phyloP scores from a whole-genome alignment of 2,113 vertebrate species.

The Notarius lentiginosus region DNA sequence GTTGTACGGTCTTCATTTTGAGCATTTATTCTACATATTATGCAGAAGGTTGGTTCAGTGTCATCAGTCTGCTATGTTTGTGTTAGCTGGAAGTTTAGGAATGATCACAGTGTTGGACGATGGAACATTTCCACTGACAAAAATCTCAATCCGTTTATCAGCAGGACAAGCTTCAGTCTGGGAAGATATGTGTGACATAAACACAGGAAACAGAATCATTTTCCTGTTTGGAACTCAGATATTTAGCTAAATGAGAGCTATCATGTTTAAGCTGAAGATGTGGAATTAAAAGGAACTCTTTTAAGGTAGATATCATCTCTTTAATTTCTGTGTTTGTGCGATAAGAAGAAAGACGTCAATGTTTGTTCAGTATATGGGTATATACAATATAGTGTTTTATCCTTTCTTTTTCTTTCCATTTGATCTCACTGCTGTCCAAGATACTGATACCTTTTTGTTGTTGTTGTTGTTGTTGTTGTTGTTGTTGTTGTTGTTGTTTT shows the following conservation, averaged over 20 bases:
- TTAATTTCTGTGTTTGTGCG: not conserved
- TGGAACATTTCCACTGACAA: not conserved
- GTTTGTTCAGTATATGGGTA: not conserved
- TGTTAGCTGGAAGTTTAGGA: not conserved
- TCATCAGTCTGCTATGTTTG: not conserved
- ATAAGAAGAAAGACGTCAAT: not conserved
- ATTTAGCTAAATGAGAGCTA: not conserved
- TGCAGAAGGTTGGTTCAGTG: not conserved
- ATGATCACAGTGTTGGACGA: not conserved
- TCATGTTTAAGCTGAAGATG: not conserved
- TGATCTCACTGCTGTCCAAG: not conserved
- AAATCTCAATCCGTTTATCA: not conserved
- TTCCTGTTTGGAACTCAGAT: not conserved
- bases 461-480: not conserved
- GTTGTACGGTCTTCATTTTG: not conserved
- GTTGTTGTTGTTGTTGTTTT: not conserved
- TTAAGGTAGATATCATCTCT: not conserved
- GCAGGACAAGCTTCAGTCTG: not conserved
- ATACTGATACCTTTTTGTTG: not conserved
- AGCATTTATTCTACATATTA: not conserved
- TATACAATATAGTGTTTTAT: not conserved
- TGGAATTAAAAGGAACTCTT: not conserved
- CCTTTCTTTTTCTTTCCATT: not conserved
- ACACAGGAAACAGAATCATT: conserved; percentile 29
- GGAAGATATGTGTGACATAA: conserved; percentile 19